Conservation (phyloP, 2,888 invertebrate genomes). For the Scelioninae gen. 1 region DNA sequence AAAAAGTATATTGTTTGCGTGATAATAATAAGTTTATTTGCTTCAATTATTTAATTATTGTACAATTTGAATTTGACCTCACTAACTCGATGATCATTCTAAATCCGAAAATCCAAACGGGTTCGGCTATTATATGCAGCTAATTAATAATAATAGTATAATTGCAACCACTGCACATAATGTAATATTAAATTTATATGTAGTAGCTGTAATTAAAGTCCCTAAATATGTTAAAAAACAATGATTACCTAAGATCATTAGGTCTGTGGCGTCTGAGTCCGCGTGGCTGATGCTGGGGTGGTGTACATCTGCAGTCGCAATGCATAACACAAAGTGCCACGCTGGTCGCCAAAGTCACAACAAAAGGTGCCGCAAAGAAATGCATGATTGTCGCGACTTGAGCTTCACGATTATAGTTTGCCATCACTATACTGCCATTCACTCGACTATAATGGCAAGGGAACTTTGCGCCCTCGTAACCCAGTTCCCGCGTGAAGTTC, state of each 20-base stretch:
- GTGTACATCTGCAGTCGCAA: constrained; percentile 91
- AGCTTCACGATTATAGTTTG: constrained; percentile 92
- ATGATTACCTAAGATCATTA: constrained; percentile 86
- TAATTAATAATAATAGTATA: too few species aligned
- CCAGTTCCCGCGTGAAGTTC: constrained; percentile 90
- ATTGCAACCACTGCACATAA: too few species aligned
- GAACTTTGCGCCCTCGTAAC: constrained; percentile 88
- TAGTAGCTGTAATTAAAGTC: too few species aligned
- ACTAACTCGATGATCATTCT: too few species aligned
- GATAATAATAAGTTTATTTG: too few species aligned
- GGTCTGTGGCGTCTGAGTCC: constrained; percentile 85
- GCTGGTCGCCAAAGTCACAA: constrained; percentile 92
- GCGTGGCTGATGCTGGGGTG: constrained; percentile 87
- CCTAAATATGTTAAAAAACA: constrained; percentile 21
- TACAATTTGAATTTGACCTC: too few species aligned
- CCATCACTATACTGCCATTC: constrained; percentile 92
- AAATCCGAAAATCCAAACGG: too few species aligned
- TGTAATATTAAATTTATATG: too few species aligned
- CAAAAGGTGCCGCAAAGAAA: constrained; percentile 93
- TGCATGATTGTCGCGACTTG: constrained; percentile 93
- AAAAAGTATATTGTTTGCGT: too few species aligned
- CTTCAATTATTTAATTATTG: too few species aligned
- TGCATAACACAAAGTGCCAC: constrained; percentile 94
- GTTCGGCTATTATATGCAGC: too few species aligned
- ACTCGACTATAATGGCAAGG: constrained; percentile 90